Conservation (phyloP, 2,797 vertebrate genomes). For the Onychomys torridus region DNA sequence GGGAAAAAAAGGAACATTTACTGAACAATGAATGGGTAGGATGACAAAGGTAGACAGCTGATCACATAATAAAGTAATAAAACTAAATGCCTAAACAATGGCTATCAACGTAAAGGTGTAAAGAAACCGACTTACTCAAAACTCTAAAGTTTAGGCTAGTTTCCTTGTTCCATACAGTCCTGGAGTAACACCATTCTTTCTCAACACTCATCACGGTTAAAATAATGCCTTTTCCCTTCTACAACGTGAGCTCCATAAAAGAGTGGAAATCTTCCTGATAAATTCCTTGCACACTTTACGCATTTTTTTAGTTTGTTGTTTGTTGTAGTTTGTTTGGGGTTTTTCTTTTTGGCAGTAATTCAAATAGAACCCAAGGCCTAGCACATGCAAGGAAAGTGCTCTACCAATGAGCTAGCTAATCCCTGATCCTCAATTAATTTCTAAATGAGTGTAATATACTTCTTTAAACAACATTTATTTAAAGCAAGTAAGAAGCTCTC, state of each 20-base stretch:
- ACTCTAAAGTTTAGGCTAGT: constrained; percentile 28
- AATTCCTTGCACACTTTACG: not conserved
- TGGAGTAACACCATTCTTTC: constrained; percentile 9
- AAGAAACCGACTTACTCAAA: constrained; percentile 4
- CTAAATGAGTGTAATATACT: constrained; percentile 13
- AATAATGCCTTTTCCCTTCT: not conserved
- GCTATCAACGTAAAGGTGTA: constrained; percentile 7
- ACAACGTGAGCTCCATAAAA: constrained; percentile 22
- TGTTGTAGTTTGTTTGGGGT: not conserved
- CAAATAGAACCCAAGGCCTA: not conserved
- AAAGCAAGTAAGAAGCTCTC: constrained; percentile 45
- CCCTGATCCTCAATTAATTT: constrained; percentile 1
- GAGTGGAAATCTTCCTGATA: not conserved
- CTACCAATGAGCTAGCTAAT: not conserved
- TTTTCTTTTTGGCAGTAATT: not conserved
- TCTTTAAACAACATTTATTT: not conserved
- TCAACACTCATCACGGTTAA: not conserved
- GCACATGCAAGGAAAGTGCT: not conserved
- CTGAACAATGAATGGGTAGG: not conserved
- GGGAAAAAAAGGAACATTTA: constrained; percentile 20
- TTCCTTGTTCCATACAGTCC: not conserved
- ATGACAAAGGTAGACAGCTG: constrained; percentile 3
- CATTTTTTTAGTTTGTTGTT: not conserved
- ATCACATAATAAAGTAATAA: constrained; percentile 16
- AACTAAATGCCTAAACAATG: not conserved